Evolutionary conservation across 2,797 vertebrate species (phyloP), one percentile per base, ranked within the genome.

Genomic region (Graptemys geographica): DNA sequence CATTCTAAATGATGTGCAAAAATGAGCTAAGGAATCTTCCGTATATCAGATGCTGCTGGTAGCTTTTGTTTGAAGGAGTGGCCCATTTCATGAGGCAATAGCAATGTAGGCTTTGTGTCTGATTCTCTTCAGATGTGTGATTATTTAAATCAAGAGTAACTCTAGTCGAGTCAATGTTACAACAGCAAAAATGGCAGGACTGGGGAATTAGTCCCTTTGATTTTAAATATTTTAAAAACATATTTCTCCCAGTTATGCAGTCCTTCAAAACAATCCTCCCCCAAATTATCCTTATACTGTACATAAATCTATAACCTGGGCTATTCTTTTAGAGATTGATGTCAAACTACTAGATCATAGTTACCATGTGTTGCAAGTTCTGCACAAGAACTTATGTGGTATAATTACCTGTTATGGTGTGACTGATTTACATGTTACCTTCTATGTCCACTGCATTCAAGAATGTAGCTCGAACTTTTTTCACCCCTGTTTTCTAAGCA

Each of bases 121-220:
- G 79, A 94, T 88, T 93, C 78, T 90, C 86, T 69, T 88, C 85
- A 72, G 82, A 55, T 83, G 78, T 81, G 23, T 93, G 53, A 4
- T 87, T 86, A 53, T 23, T 25, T 84, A 41, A 79, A 44, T 78
- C 81, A 95, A 51, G 18, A 56, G 37, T 9, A 16, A 37, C 23
- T 56, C 12, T 49, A 23, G 10, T 55, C 6, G n/a, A 80, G 21
- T n/a, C 51, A 19, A 55, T 19, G 7, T n/a, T 55, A 53, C 52
- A 56, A 27, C 12, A 55, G 85, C 25, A 74, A 41, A 90, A 94
- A 92, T 92, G 53, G 80, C 47, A 95, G 57, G 3, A 41, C 76
- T 62, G 79, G 59, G 72, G 90, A 92, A 93, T 82, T 31, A 82
- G 53, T 25, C 19, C 72, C 37, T 44, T 74, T 74, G 10, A 44